A percentile compares a stretch with the other conserved stretches of the same genome.
Evolutionary conservation across 2,113 vertebrate species (phyloP).

Genomic region (Poicephalus meyeri): DNA sequence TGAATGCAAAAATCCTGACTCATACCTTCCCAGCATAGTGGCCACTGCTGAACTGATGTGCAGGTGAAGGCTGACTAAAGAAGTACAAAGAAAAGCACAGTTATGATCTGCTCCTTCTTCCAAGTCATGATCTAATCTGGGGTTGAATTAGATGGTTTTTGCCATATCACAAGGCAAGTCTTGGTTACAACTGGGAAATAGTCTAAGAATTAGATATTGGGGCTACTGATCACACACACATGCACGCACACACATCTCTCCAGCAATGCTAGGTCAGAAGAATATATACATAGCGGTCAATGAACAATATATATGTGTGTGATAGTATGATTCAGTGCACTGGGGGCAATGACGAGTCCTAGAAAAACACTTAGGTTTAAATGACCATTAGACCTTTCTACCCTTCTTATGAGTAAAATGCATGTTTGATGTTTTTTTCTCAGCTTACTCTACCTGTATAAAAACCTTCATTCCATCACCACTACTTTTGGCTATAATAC

Average conservation of each 20-base stretch:
- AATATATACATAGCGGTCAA: slow-evolving; percentile 54
- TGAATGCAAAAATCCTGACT: neutral
- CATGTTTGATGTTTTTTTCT: slow-evolving; percentile 18
- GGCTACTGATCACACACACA: neutral
- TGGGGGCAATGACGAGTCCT: neutral
- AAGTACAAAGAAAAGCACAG: neutral
- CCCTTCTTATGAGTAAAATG: slow-evolving; percentile 32
- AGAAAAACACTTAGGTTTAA: slow-evolving; percentile 41
- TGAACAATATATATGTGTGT: slow-evolving; percentile 39
- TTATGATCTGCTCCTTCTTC: neutral
- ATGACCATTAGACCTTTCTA: slow-evolving; percentile 7
- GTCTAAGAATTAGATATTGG: neutral
- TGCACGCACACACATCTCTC: slow-evolving; percentile 3
- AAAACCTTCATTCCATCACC: slow-evolving; percentile 31
- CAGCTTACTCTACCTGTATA: slow-evolving; percentile 30
- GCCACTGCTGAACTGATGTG: neutral
- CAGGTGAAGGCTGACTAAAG: rapidly evolving
- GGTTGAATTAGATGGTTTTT: neutral
- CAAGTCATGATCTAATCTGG: neutral
- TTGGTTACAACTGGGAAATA: neutral
- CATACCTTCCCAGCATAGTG: neutral
- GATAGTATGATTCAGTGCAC: slow-evolving; percentile 12
- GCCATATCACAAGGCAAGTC: neutral
- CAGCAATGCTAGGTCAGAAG: slow-evolving; percentile 40
- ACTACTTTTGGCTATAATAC: slow-evolving; percentile 63